Evolutionary conservation across 2,888 invertebrate species (phyloP), one percentile per base, ranked within the genome.

Genomic region (Poecilus cupreus): DNA sequence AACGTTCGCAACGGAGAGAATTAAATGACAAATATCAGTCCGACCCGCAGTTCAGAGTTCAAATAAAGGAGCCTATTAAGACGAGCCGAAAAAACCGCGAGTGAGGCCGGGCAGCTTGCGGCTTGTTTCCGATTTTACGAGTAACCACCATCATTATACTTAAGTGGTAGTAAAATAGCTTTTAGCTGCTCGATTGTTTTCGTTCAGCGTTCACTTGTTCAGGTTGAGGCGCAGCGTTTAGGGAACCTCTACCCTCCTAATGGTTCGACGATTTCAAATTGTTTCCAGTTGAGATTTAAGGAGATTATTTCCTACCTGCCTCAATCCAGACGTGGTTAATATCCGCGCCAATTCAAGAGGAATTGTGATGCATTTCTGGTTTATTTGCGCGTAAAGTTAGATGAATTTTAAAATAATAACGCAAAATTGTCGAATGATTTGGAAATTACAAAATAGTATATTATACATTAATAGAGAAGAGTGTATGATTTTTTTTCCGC

Each of bases 91-190:
- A 72, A 72, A 72, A 20, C 54, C 43, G 43, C 46, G 72, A 54
- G 32, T 16, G 11, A n/a, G 16, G 49, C 10, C 8, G 4, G 24
- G 54, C 13, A n/a, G n/a, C n/a, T n/a, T n/a, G n/a, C 20, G 80
- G 13, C 64, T 57, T 72, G 80, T 54, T 80, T 80, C 80, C 80
- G 80, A 80, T 80, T 80, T 80, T 80, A 80, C 80, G 80, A 80
- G 54, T 72, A 80, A 72, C 80, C 72, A 80, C 72, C 80, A 72
- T 80, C 80, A 80, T 80, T 80, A 80, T 72, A 80, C 54, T 72
- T 80, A 80, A 80, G 80, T 80, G 80, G 72, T 54, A 80, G 80
- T 80, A 80, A 80, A 80, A 80, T 80, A 72, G 80, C 80, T 80
- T 80, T 80, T 72, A 80, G 72, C 72, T 72, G 54, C 37, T 54